phyloP scores from a whole-genome alignment of 2,888 invertebrate genomes.

The Cactoblastis cactorum region DNA sequence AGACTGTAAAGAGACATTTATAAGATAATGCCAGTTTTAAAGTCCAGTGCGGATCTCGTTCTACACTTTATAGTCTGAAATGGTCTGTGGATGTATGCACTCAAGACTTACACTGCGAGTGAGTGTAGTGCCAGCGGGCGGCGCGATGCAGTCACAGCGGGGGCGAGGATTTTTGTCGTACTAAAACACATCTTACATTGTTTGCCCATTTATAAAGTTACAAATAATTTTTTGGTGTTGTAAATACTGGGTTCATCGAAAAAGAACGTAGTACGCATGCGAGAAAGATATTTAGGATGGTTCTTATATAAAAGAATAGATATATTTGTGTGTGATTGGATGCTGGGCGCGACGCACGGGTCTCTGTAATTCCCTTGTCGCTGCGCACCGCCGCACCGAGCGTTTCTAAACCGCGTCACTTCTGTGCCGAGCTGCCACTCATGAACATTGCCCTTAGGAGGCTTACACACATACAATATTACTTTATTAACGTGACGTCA shows the following conservation, averaged over 20 bases:
- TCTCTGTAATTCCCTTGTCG: slow-evolving; percentile 13
- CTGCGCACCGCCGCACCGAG: background rate
- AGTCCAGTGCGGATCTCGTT: background rate
- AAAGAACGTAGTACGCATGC: background rate
- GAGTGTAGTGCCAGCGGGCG: slow-evolving; percentile 10
- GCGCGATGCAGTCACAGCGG: slow-evolving; percentile 10
- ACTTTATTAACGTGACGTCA: background rate
- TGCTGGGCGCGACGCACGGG: background rate
- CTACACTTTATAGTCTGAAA: slow-evolving; percentile 9
- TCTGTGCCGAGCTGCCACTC: slow-evolving; percentile 7
- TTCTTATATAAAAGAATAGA: background rate
- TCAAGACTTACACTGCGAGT: slow-evolving; percentile 9
- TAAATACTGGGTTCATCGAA: background rate
- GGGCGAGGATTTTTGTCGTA: slow-evolving; percentile 12
- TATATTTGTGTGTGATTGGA: slow-evolving; percentile 7
- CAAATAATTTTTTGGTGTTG: slow-evolving; percentile 4
- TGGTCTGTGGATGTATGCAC: slow-evolving; percentile 10
- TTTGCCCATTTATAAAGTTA: slow-evolving; percentile 11
- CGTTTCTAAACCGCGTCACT: slow-evolving; percentile 10
- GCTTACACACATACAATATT: slow-evolving; percentile 7
- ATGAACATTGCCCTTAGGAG: slow-evolving; percentile 9
- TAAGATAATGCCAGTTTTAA: slow-evolving; percentile 11
- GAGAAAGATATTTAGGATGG: background rate
- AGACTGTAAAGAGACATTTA: slow-evolving; percentile 24
- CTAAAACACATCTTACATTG: slow-evolving; percentile 12